Conservation (phyloP, 37 sponge, comb jelly and placozoan species). For the Chondrosia reniformis region DNA sequence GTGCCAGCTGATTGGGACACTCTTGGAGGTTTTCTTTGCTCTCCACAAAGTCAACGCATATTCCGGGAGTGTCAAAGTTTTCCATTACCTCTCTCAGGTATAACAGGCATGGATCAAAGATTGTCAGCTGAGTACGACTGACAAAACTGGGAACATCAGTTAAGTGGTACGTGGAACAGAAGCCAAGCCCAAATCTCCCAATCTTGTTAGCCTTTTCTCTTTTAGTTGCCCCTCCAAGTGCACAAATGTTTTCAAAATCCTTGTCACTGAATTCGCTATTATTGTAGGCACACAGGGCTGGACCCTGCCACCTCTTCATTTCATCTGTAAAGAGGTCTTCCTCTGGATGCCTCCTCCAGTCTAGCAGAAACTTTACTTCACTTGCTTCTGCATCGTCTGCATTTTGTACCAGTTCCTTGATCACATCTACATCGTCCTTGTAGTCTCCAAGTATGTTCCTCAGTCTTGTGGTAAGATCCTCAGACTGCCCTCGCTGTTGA, state of each 20-base stretch:
- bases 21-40: background rate
- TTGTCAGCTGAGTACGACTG: slow-evolving; percentile 54
- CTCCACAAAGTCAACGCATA: slow-evolving; percentile 35
- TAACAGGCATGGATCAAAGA: slow-evolving; percentile 79
- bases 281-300: slow-evolving; percentile 75
- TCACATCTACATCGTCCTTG: slow-evolving; percentile 56
- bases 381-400: slow-evolving; percentile 86
- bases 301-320: slow-evolving; percentile 77
- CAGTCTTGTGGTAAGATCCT: slow-evolving; percentile 62
- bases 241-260: slow-evolving; percentile 73
- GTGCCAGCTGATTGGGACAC: slow-evolving; percentile 56
- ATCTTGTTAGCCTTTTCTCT: slow-evolving; percentile 57
- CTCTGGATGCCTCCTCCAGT: slow-evolving; percentile 60
- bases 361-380: slow-evolving; percentile 71
- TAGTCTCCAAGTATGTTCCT: slow-evolving; percentile 60
- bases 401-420: slow-evolving; percentile 88
- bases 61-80: slow-evolving; percentile 41
- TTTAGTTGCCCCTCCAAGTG: slow-evolving; percentile 69
- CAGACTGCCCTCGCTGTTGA: slow-evolving; percentile 25
- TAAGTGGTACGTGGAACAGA: slow-evolving; percentile 69
- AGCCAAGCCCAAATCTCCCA: slow-evolving; percentile 83
- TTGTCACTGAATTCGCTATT: slow-evolving; percentile 59
- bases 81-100: slow-evolving; percentile 12
- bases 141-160: slow-evolving; percentile 90
- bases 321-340: slow-evolving; percentile 43